A percentile compares a stretch with the other conserved stretches of the same genome.
phyloP scores from a whole-genome alignment of 2,113 vertebrate genomes.

The Numenius arquata region DNA sequence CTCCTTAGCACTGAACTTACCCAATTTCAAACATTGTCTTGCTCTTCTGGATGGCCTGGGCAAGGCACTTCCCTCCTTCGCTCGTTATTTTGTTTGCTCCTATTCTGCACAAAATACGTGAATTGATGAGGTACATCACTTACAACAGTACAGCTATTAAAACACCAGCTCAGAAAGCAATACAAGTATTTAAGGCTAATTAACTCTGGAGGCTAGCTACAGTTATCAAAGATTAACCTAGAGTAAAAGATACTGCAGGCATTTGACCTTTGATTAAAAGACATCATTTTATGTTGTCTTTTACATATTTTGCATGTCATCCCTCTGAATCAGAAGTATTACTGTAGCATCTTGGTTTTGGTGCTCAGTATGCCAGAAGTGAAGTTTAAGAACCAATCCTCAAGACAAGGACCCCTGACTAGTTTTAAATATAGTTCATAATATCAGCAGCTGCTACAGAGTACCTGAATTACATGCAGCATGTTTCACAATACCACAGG shows the following conservation, averaged over 20 bases:
- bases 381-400: neutral
- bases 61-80: slow-evolving; percentile 84
- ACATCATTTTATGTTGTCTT: neutral
- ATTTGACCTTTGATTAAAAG: neutral
- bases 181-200: neutral
- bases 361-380: neutral
- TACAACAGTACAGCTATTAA: neutral
- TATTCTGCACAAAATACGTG: slow-evolving; percentile 73
- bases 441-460: neutral
- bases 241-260: neutral
- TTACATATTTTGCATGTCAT: neutral
- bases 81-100: slow-evolving; percentile 89
- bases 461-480: neutral
- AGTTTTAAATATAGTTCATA: neutral
- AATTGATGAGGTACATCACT: neutral
- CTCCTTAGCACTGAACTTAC: slow-evolving; percentile 70
- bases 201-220: neutral
- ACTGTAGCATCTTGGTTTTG: neutral
- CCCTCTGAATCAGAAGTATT: neutral
- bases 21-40: slow-evolving; percentile 87
- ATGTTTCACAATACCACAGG: neutral
- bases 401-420: neutral
- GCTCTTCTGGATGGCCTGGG: slow-evolving; percentile 85
- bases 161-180: neutral
- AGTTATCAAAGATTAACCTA: neutral